Percentiles rank a stretch among this genome's conserved stretches.
These are phyloP conservation scores for Hippocampus abdominalis DNA, from an alignment of 2,113 vertebrate species.

Conservation along the genomic window DNA sequence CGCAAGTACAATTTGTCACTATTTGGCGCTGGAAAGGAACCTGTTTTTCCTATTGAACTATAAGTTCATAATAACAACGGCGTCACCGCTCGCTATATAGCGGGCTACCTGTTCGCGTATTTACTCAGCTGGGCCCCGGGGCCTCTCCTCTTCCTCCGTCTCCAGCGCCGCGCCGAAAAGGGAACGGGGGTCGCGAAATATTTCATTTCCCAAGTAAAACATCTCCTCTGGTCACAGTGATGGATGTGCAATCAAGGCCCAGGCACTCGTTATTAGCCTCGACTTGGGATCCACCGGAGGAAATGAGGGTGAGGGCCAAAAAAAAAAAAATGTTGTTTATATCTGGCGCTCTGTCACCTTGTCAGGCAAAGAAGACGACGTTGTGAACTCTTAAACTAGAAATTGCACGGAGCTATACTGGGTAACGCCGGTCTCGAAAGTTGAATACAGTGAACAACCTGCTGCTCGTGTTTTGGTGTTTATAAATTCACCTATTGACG, in stretches of 20 bases:
- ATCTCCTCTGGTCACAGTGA: constrained; percentile 67
- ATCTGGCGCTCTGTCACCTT: constrained; percentile 32
- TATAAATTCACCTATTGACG: background rate
- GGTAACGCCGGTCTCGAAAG: background rate
- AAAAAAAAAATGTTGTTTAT: constrained; percentile 67
- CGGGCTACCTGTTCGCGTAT: constrained; percentile 44
- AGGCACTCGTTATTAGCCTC: constrained; percentile 75
- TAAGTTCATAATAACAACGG: constrained; percentile 1
- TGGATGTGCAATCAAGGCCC: constrained; percentile 80
- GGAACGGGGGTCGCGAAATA: constrained; percentile 72
- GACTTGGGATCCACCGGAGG: constrained; percentile 67
- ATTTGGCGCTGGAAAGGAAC: background rate
- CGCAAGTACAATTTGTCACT: background rate
- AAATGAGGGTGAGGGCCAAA: constrained; percentile 76
- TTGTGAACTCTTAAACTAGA: constrained; percentile 45
- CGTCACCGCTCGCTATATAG: background rate
- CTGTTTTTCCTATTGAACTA: constrained; percentile 5
- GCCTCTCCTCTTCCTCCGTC: constrained; percentile 49
- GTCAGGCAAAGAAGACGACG: constrained; percentile 48
- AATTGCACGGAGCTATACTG: background rate
- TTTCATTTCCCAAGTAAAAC: constrained; percentile 84
- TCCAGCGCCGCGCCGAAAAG: constrained; percentile 65
- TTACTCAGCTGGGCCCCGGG: constrained; percentile 72
- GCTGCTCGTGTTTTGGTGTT: background rate
- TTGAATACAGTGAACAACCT: background rate